A percentile compares a stretch with the other conserved stretches of the same genome.
phyloP scores from a whole-genome alignment of 2,888 invertebrate genomes.

The Trichogramma evanescens region DNA sequence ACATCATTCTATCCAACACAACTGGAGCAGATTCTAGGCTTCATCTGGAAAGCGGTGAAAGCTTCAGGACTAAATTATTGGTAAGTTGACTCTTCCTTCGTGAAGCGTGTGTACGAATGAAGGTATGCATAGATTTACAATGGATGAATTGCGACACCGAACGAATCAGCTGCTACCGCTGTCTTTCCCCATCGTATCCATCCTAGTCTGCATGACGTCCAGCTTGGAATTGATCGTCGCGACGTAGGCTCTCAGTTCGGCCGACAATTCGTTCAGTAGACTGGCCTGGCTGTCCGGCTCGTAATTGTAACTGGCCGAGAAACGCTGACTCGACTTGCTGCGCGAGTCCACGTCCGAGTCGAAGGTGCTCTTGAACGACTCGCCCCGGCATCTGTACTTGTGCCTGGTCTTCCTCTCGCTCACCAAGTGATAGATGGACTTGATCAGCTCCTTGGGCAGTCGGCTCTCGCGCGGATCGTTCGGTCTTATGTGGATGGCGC shows the following conservation, averaged over 20 bases:
- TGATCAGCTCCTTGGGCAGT: conserved; percentile 67
- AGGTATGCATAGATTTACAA: background rate
- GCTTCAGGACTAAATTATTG: conserved; percentile 61
- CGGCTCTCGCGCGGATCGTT: conserved; percentile 76
- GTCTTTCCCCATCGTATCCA: no score
- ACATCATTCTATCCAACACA: conserved; percentile 54
- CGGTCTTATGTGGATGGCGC: conserved; percentile 68
- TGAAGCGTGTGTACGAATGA: background rate
- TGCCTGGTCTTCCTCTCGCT: conserved; percentile 55
- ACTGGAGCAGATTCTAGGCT: conserved; percentile 48
- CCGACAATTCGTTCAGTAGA: no score
- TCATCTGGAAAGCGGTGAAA: conserved; percentile 58
- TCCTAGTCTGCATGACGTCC: no score
- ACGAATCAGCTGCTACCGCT: no score
- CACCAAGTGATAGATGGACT: conserved; percentile 67
- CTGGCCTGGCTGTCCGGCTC: no score
- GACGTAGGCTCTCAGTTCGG: no score
- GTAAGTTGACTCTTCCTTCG: conserved; percentile 50
- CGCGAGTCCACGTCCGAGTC: no score
- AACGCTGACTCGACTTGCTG: background rate
- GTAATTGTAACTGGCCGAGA: background rate
- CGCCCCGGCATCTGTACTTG: background rate
- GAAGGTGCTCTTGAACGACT: no score
- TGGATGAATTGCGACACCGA: no score
- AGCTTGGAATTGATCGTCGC: no score